A percentile compares a stretch with the other conserved stretches of the same genome.
These are phyloP conservation scores for Chloroceryle amazona DNA, from an alignment of 2,797 vertebrate species.

Conservation along the genomic window DNA sequence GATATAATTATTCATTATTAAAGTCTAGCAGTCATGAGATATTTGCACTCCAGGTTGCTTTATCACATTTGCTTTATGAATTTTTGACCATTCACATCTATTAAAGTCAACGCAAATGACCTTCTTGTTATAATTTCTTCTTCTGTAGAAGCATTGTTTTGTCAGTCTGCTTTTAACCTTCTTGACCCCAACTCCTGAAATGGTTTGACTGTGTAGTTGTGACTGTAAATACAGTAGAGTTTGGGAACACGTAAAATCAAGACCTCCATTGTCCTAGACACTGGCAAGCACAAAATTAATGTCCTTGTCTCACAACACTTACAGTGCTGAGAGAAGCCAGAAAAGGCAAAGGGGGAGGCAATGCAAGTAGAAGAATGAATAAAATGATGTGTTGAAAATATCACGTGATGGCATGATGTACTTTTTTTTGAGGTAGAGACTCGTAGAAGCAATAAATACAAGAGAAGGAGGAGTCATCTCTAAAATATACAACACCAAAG, in stretches of 20 bases:
- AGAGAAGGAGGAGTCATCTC: neutral
- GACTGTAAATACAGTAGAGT: neutral
- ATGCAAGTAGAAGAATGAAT: neutral
- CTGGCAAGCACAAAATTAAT: neutral
- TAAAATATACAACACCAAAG: neutral
- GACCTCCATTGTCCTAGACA: neutral
- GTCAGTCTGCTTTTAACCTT: neutral
- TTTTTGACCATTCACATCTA: neutral
- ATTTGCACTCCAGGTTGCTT: neutral
- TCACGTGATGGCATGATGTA: neutral
- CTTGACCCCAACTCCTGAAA: neutral
- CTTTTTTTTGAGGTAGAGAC: neutral
- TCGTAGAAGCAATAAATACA: neutral
- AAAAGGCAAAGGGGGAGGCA: neutral
- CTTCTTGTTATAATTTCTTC: neutral
- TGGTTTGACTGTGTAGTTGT: neutral
- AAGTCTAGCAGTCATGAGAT: neutral
- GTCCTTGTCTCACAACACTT: neutral
- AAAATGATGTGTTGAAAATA: slow-evolving; percentile 30
- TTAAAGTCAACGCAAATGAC: neutral
- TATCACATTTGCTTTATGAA: neutral
- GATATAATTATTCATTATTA: neutral
- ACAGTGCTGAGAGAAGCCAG: neutral
- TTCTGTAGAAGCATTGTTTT: neutral
- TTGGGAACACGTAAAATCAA: neutral